Evolutionary conservation across 2,113 vertebrate genomes (phyloP).

Genomic region (Choloepus hoffmanni): DNA sequence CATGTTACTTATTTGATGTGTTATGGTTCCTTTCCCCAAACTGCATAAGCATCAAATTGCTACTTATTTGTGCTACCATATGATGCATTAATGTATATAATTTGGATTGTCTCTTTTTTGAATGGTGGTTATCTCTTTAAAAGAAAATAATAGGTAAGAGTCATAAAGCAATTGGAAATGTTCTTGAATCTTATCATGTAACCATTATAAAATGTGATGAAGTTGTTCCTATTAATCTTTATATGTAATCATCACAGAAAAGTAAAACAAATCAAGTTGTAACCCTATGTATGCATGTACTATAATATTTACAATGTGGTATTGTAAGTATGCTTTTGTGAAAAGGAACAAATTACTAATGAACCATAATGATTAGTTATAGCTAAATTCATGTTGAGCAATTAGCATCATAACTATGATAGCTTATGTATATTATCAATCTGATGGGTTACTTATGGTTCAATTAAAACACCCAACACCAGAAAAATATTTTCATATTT

Average conservation of each 20-base stretch:
- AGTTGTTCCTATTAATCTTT: conserved; percentile 10
- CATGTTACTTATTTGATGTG: conserved; percentile 9
- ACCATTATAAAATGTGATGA: conserved; percentile 17
- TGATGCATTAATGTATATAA: background rate
- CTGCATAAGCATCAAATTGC: background rate
- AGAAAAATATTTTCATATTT: conserved; percentile 22
- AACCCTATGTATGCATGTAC: background rate
- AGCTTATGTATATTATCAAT: background rate
- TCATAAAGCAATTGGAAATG: conserved; percentile 11
- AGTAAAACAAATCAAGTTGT: background rate
- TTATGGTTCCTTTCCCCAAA: background rate
- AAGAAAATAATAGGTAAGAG: conserved; percentile 27
- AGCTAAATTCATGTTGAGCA: conserved; percentile 13
- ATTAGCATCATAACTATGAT: background rate
- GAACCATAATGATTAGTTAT: background rate
- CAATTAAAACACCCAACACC: background rate
- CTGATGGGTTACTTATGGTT: background rate
- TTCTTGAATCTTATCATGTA: background rate
- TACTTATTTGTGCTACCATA: background rate
- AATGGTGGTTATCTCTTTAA: background rate
- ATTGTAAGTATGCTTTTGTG: background rate
- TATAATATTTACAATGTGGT: background rate
- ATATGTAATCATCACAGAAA: background rate
- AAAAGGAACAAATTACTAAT: conserved; percentile 4
- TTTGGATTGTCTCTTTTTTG: background rate